Conservation (phyloP, 37 sponge, comb jelly and placozoan species). For the Bolinopsis microptera region DNA sequence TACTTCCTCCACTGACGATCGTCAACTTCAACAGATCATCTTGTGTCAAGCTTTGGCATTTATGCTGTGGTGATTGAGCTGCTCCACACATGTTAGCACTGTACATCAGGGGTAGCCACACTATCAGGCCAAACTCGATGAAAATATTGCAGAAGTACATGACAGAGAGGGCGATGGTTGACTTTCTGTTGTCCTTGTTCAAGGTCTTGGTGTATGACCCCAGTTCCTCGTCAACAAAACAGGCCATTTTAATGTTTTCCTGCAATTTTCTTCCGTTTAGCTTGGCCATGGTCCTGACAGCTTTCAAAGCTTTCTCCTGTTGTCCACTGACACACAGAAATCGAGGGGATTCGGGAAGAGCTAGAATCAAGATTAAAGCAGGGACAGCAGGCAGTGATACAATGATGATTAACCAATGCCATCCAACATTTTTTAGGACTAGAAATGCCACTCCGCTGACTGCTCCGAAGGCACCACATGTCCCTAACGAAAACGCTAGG, state of each 20-base stretch:
- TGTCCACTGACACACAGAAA: not conserved
- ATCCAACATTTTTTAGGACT: not conserved
- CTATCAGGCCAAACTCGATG: not conserved
- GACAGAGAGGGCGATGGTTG: not conserved
- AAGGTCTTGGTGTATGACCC: not conserved
- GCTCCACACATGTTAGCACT: not conserved
- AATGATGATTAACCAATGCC: conserved; percentile 2
- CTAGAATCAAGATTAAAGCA: not conserved
- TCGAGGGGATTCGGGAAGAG: not conserved
- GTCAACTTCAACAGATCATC: not conserved
- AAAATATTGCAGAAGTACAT: conserved; percentile 6
- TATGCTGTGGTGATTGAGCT: not conserved
- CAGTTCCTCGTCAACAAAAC: not conserved
- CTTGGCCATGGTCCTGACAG: conserved; percentile 19
- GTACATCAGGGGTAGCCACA: not conserved
- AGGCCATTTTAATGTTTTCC: not conserved
- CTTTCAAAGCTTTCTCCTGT: not conserved
- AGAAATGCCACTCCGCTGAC: not conserved
- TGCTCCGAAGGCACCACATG: not conserved
- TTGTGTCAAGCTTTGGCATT: not conserved
- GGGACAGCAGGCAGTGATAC: not conserved
- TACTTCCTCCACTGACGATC: not conserved
- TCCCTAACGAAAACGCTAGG: not conserved
- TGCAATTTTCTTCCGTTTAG: not conserved
- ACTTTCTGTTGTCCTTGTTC: not conserved